phyloP scores from a whole-genome alignment of 2,797 vertebrate genomes.

The Catamblyrhynchus diadema region DNA sequence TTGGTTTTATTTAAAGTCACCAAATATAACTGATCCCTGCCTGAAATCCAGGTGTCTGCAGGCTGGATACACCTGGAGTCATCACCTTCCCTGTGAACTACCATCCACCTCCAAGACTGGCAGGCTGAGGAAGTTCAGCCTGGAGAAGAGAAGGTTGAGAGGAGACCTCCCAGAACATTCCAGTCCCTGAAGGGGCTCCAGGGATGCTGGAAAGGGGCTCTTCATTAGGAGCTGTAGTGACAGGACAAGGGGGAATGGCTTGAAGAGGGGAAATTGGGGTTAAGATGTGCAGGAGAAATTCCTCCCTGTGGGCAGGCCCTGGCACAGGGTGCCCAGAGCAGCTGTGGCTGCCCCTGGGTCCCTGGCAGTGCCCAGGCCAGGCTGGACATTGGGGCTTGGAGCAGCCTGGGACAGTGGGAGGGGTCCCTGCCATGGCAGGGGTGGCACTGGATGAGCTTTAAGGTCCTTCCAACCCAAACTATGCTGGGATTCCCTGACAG shows the following conservation, averaged over 20 bases:
- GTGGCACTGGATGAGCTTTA: not conserved
- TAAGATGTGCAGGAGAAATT: not conserved
- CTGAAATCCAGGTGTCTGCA: accelerated
- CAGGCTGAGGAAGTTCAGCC: not conserved
- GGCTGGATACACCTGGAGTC: not conserved
- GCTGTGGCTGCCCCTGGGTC: not conserved
- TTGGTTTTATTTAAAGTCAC: not conserved
- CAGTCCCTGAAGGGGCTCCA: not conserved
- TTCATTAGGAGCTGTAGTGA: not conserved
- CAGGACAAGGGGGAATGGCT: not conserved
- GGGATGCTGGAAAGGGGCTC: not conserved
- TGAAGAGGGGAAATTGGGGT: not conserved
- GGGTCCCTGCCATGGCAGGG: not conserved
- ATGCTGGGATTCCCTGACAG: not conserved
- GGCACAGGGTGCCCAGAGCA: not conserved
- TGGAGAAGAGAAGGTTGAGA: not conserved
- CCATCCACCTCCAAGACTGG: not conserved
- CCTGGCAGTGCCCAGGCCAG: not conserved
- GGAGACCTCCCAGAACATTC: not conserved
- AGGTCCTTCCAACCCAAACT: not conserved
- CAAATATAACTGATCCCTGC: not conserved
- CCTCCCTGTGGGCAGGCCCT: not conserved
- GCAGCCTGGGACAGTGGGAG: not conserved
- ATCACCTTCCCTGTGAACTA: not conserved
- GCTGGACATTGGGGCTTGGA: not conserved